Conservation (phyloP, 2,888 invertebrate genomes). For the Cotesia congregata region DNA sequence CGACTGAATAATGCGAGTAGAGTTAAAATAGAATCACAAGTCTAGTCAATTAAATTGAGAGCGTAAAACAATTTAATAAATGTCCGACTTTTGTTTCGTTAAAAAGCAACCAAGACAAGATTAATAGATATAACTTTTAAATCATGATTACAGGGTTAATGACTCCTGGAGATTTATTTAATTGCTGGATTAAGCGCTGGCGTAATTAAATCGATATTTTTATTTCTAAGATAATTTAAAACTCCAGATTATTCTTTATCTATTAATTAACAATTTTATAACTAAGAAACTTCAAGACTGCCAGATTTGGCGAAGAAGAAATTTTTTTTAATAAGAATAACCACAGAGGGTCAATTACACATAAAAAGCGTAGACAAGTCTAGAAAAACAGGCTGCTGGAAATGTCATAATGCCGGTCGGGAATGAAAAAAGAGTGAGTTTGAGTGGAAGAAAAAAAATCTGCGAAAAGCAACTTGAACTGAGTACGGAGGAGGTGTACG, state of each 20-base stretch:
- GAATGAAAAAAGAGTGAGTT: conserved; percentile 10
- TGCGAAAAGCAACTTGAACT: conserved; percentile 10
- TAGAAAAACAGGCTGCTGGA: neutral
- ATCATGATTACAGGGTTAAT: neutral
- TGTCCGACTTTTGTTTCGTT: neutral
- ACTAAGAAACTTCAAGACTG: too few species aligned
- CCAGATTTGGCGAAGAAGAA: too few species aligned
- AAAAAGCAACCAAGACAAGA: neutral
- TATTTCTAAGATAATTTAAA: too few species aligned
- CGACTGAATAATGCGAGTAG: too few species aligned
- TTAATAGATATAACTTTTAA: neutral
- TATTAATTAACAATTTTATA: too few species aligned
- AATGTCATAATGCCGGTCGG: conserved; percentile 26
- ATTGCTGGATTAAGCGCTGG: neutral
- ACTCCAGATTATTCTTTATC: too few species aligned
- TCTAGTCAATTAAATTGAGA: neutral
- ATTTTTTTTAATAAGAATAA: too few species aligned
- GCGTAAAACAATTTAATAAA: neutral
- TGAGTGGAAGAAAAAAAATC: conserved; percentile 10
- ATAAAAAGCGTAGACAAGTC: too few species aligned
- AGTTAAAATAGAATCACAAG: neutral
- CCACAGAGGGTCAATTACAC: too few species aligned
- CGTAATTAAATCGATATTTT: too few species aligned
- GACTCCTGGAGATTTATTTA: neutral
- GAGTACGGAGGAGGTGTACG: conserved; percentile 20